Evolutionary conservation across 2,888 invertebrate species (phyloP), one percentile per base, ranked within the genome.

Genomic region (Lomographa bimaculata): DNA sequence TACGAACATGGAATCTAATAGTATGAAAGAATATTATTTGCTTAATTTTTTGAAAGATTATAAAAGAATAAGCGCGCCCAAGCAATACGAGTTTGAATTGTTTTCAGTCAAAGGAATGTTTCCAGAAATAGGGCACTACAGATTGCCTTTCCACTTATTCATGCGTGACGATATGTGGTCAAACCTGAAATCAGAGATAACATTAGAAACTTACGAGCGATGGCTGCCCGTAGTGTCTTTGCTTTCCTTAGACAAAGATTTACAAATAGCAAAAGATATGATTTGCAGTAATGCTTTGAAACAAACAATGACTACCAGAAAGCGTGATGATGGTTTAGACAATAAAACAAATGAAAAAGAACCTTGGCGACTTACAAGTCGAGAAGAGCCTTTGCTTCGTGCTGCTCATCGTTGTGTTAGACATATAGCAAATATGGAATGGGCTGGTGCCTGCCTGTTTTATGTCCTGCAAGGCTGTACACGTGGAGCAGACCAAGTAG

Each of bases 361-460:
- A 51, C 71, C 79, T 7, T 90, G 90, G 90, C 71, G 75, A 18
- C 61, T 90, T 35, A 75, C 74, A 10, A 78, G 79, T 20, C 67
- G 69, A 50, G 89, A 89, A 58, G 87, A 87, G 55, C 82, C 83
- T 18, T 60, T 90, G 34, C 68, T 90, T 19, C 78, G 85, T 10
- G 76, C 85, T 12, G 90, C 90, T 3, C 89, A 90, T 67, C 71
- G 76, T 45, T 90, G 90, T 61, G 89, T 89, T 1, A 71, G 75
- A 37, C 75, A 86, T 44, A 90, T 90, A 46, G 81, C 87, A 5
- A 90, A 90, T 52, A 85, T 89, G 83, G 90, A 90, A 69, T 90
- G 90, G 90, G 89, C 90, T 8, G 89, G 86, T 12, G 90, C 90
- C 1, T 90, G 90, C 51, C 72, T 90, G 19, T 90, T 89, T 53